phyloP scores from a whole-genome alignment of 2,113 vertebrate species.

The Mirounga angustirostris region DNA sequence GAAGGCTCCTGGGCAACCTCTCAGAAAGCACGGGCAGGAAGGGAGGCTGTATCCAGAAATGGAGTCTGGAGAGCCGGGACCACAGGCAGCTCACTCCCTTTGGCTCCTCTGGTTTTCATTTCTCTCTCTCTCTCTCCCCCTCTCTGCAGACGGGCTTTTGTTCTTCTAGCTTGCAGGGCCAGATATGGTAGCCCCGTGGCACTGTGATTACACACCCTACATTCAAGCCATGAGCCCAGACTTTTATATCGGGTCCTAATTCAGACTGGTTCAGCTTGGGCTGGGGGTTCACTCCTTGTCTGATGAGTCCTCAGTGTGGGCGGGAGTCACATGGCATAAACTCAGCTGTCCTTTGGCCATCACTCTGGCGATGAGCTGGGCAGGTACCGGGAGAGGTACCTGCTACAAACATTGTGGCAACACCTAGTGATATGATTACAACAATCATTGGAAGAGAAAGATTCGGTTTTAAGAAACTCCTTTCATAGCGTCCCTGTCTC shows the following conservation, averaged over 20 bases:
- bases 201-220: neutral
- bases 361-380: neutral
- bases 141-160: neutral
- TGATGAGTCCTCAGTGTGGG: neutral
- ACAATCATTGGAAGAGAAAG: neutral
- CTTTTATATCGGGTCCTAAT: neutral
- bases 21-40: neutral
- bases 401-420: neutral
- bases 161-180: neutral
- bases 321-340: neutral
- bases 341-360: neutral
- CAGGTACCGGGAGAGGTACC: neutral
- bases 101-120: neutral
- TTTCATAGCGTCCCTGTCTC: neutral
- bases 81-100: neutral
- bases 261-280: neutral
- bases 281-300: neutral
- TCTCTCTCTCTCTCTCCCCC: too few species aligned
- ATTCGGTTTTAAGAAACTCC: neutral
- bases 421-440: neutral
- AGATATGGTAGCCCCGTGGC: accelerated
- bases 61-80: neutral
- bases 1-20: neutral
- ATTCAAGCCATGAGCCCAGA: neutral
- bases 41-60: neutral